These are phyloP conservation scores for Cisticola juncidis DNA, from an alignment of 2,113 vertebrate species.

Conservation along the genomic window DNA sequence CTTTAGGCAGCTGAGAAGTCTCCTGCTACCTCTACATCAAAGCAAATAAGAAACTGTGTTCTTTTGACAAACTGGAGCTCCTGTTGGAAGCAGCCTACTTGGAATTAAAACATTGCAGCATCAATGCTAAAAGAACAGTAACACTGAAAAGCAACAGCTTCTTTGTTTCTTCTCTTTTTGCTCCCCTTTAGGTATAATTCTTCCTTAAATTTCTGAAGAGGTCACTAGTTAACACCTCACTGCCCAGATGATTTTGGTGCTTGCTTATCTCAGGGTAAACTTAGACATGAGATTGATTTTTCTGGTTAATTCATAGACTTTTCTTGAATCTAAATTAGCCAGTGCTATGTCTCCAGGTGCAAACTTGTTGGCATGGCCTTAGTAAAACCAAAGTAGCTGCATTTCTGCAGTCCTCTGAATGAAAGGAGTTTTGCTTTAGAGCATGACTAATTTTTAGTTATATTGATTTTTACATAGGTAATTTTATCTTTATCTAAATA, in stretches of 20 bases:
- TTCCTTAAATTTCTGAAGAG: not conserved
- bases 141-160: not conserved
- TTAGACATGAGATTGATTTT: not conserved
- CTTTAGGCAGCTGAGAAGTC: not conserved
- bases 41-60: not conserved
- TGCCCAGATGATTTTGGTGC: not conserved
- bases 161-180: not conserved
- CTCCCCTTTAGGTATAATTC: not conserved
- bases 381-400: not conserved
- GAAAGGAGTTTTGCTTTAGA: not conserved
- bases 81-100: not conserved
- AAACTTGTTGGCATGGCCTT: not conserved
- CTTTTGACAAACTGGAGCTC: not conserved
- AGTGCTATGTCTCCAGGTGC: accelerated
- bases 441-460: not conserved
- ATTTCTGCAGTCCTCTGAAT: not conserved
- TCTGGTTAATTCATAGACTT: not conserved
- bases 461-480: not conserved
- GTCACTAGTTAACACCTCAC: not conserved
- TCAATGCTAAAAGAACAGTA: not conserved
- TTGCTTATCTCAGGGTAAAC: not conserved
- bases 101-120: not conserved
- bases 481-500: not conserved
- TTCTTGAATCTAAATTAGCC: not conserved
- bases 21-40: not conserved